Evolutionary conservation across 2,113 vertebrate genomes (phyloP).

Genomic region (Callaeas wilsoni): DNA sequence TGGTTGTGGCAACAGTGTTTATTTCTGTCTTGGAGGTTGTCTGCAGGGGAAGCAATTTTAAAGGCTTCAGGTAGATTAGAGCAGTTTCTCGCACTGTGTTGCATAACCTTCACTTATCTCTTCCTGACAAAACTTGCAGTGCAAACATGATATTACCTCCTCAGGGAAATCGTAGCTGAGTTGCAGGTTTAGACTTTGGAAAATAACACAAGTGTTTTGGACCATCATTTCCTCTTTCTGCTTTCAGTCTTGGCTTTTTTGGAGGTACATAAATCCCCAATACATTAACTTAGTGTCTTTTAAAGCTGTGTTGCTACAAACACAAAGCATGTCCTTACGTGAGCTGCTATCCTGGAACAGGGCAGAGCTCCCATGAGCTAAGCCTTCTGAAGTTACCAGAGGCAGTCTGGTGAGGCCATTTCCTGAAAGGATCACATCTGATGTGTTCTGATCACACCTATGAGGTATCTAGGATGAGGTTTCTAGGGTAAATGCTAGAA

Average conservation of each 20-base stretch:
- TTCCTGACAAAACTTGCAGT: background rate
- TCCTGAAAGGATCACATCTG: background rate
- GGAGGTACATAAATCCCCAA: background rate
- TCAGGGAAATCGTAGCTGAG: background rate
- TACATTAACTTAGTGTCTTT: background rate
- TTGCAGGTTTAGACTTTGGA: background rate
- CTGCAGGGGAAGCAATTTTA: background rate
- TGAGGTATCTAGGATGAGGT: background rate
- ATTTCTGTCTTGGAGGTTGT: background rate
- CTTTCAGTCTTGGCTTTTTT: background rate
- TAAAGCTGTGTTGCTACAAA: background rate
- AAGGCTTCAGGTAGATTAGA: background rate
- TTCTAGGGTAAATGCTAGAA: background rate
- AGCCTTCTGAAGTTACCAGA: background rate
- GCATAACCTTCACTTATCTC: background rate
- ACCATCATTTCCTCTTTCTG: background rate
- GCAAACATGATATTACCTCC: background rate
- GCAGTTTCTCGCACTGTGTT: background rate
- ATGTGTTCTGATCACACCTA: background rate
- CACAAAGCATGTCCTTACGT: background rate
- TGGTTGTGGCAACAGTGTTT: background rate
- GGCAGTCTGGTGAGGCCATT: background rate
- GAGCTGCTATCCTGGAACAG: background rate
- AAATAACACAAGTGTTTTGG: background rate
- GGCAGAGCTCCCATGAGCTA: background rate